Evolutionary conservation across 35 echinoderm and acorn worm genomes (phyloP).

Genomic region (Apostichopus japonicus): DNA sequence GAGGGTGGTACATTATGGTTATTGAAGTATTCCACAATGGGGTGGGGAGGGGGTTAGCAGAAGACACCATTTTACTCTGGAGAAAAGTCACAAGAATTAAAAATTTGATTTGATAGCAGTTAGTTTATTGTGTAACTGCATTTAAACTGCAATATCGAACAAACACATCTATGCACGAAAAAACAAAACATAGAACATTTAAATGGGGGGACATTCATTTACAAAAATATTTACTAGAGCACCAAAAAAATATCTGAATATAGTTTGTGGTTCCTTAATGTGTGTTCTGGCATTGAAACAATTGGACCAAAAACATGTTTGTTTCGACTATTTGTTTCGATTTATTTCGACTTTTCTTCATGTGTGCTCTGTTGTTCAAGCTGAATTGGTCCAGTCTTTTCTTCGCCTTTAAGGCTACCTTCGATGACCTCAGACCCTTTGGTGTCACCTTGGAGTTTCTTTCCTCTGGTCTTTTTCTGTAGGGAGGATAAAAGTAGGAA

Average conservation of each 20-base stretch:
- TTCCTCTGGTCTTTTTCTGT: background rate
- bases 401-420: background rate
- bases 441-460: background rate
- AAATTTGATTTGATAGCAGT: too few relatives aligned
- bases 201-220: background rate
- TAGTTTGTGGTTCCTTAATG: background rate
- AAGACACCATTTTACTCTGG: too few relatives aligned
- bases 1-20: too few relatives aligned
- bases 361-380: background rate
- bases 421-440: background rate
- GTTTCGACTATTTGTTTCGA: too few relatives aligned
- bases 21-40: too few relatives aligned
- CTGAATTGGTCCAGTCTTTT: slow-evolving; percentile 7
- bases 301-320: too few relatives aligned
- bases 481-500: background rate
- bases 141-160: too few relatives aligned
- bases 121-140: too few relatives aligned
- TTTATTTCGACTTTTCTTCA: background rate
- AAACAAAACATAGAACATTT: background rate
- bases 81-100: too few relatives aligned
- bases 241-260: background rate
- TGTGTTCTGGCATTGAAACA: too few relatives aligned
- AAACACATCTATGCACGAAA: background rate
- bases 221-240: slow-evolving; percentile 20
- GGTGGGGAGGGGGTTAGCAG: too few relatives aligned